Percentiles rank a stretch among this genome's conserved stretches.
Evolutionary conservation across 2,888 invertebrate species (phyloP).

Genomic region (Acanthosepion lycidas): DNA sequence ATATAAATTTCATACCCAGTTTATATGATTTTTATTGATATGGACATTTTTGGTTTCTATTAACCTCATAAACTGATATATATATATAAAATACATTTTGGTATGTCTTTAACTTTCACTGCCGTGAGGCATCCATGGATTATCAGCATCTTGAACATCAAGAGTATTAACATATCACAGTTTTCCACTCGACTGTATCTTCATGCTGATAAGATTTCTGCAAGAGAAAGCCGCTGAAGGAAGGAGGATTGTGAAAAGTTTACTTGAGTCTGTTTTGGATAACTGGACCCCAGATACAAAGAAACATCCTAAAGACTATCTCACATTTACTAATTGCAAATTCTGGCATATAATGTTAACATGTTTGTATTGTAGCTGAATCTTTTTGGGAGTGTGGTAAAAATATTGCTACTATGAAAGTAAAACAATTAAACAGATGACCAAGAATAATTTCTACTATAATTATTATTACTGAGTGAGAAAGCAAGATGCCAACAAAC

Average conservation of each 20-base stretch:
- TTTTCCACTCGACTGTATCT: neutral
- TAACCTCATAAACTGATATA: neutral
- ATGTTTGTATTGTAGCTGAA: no score
- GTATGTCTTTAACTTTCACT: neutral
- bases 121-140: neutral
- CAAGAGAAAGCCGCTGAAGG: neutral
- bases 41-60: no score
- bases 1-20: no score
- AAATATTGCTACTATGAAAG: neutral
- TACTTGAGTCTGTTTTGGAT: neutral
- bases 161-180: neutral
- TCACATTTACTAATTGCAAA: neutral
- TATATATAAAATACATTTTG: neutral
- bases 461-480: no score
- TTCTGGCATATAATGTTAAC: neutral
- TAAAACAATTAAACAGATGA: no score
- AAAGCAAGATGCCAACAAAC: no score
- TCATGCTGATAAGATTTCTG: neutral
- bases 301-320: neutral
- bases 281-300: neutral
- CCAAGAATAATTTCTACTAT: no score
- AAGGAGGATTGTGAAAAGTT: neutral
- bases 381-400: neutral
- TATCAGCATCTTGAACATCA: conserved; percentile 33
- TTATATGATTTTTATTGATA: no score